These are phyloP conservation scores for Drosophila rellima DNA, from an alignment of 2,888 invertebrate genomes.

Conservation along the genomic window DNA sequence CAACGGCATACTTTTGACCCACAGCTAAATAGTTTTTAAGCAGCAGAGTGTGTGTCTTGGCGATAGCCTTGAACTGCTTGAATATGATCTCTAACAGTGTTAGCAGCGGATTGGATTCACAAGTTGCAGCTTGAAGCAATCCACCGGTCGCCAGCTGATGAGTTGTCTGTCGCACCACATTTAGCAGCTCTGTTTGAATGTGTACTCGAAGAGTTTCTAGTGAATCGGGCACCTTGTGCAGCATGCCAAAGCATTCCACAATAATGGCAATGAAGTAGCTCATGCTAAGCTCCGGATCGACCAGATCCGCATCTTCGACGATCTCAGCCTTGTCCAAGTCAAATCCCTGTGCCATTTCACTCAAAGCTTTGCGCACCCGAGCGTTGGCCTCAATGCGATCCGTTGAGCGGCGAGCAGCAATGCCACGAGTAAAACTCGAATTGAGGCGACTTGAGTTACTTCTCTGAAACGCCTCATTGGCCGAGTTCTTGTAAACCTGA, in stretches of 20 bases:
- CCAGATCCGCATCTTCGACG: slow-evolving; percentile 87
- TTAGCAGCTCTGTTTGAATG: slow-evolving; percentile 93
- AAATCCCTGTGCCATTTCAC: slow-evolving; percentile 86
- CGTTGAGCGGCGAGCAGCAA: slow-evolving; percentile 87
- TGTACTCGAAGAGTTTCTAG: slow-evolving; percentile 93
- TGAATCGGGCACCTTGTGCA: slow-evolving; percentile 94
- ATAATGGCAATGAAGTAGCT: slow-evolving; percentile 92
- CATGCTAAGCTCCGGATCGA: slow-evolving; percentile 88
- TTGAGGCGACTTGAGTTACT: slow-evolving; percentile 88
- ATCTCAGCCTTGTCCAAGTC: slow-evolving; percentile 86
- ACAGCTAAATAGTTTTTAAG: slow-evolving; percentile 89
- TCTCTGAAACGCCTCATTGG: slow-evolving; percentile 87
- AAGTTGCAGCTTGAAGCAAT: slow-evolving; percentile 25
- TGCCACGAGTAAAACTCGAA: slow-evolving; percentile 88
- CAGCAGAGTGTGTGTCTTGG: slow-evolving; percentile 91
- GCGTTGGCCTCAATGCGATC: slow-evolving; percentile 87
- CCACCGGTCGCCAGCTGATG: slow-evolving; percentile 89
- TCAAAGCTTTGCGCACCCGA: slow-evolving; percentile 87
- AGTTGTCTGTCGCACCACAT: slow-evolving; percentile 92
- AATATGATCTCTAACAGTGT: slow-evolving; percentile 91
- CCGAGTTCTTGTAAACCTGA: slow-evolving; percentile 90
- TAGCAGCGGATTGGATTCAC: slow-evolving; percentile 86
- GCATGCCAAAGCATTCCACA: slow-evolving; percentile 93
- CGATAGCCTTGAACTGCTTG: slow-evolving; percentile 93
- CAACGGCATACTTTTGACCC: slow-evolving; percentile 87